Percentiles rank a stretch among this genome's conserved stretches.
phyloP scores from a whole-genome alignment of 2,888 invertebrate species.

The Scaptomyza reducta region DNA sequence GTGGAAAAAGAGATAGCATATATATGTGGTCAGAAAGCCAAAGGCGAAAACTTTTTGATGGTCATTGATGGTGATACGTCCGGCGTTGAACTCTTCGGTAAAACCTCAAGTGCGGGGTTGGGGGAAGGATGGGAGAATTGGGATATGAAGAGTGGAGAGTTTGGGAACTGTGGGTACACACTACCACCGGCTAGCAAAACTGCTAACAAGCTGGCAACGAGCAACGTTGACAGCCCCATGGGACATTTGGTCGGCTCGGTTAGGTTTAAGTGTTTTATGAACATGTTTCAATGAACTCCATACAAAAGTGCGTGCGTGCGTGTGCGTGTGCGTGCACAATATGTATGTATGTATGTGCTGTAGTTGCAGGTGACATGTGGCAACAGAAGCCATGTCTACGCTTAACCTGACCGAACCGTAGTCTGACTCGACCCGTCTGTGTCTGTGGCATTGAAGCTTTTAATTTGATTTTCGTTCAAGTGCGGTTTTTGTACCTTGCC shows the following conservation, averaged over 20 bases:
- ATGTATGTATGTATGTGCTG: constrained; percentile 6
- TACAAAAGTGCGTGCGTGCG: constrained; percentile 63
- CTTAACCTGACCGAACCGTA: constrained; percentile 49
- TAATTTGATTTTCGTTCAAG: constrained; percentile 81
- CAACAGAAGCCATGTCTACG: constrained; percentile 62
- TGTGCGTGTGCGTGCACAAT: constrained; percentile 33
- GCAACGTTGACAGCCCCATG: constrained; percentile 60
- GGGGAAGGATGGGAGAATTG: not conserved
- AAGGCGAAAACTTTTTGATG: constrained; percentile 67
- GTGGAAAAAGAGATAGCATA: constrained; percentile 4
- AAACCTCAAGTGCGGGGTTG: not conserved
- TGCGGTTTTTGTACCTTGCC: constrained; percentile 67
- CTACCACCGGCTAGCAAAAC: constrained; percentile 38
- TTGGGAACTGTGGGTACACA: not conserved
- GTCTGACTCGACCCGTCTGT: constrained; percentile 44
- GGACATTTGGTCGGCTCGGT: constrained; percentile 68
- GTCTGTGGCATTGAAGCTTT: constrained; percentile 77
- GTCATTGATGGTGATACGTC: constrained; percentile 70
- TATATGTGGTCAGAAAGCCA: constrained; percentile 53
- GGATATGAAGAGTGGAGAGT: not conserved
- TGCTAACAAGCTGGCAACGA: constrained; percentile 70
- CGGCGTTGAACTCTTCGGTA: constrained; percentile 48
- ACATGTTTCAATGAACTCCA: constrained; percentile 80
- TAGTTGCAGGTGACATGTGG: constrained; percentile 59
- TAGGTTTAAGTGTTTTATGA: constrained; percentile 82